Base-by-base conservation (phyloP, 2,888 invertebrate genomes). In the Taphrorychus bicolor region DNA sequence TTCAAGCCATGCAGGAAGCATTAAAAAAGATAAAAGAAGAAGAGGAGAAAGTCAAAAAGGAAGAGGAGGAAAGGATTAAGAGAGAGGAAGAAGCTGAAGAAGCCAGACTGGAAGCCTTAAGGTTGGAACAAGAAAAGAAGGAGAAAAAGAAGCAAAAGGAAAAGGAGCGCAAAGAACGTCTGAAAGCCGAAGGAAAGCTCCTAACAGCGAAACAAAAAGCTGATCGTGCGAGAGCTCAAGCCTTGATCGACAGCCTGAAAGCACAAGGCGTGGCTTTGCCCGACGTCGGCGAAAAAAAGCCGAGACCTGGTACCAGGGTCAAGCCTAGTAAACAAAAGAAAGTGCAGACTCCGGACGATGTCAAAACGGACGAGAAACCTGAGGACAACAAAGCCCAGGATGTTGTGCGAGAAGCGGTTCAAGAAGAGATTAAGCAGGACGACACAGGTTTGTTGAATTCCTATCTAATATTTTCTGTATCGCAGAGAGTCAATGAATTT, bases 161-260 rank as follows among this genome's bases (percentile, higher is more conserved):
- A 95, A 95, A 95, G 78, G 97, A 97, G 79, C 87, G 93, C 56
- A 95, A 94, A 82, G 95, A 95, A 77, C 87, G 95, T 78, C 85
- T 96, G 74, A 98, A 98, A 82, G 94, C 94, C n/a, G 98, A 98
- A 83, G 98, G 98, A 2, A 98, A 96, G 83, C 85, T 96, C 24
- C 83, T 98, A 66, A 97, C 97, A 1, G 90, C 94, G 0, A 97
- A 97, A 81, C 97, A 99, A 80, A 97, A 95, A 80, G 93, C 93
- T 72, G 95, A 95, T 75, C 89, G 92, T 70, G 92, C 93, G 0
- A 86, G 96, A 73, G 95, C 95, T 5, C 93, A 94, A 81, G 94
- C 93, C 64, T 88, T 96, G 87, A 83, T 98, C 69, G 95, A 96
- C 59, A 91, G 92, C 1, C 84, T 96, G 42, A 95, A 94, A 82